Evolutionary conservation across 2,888 invertebrate genomes (phyloP), one percentile per base, ranked within the genome.

Genomic region (Resseliella maxima): DNA sequence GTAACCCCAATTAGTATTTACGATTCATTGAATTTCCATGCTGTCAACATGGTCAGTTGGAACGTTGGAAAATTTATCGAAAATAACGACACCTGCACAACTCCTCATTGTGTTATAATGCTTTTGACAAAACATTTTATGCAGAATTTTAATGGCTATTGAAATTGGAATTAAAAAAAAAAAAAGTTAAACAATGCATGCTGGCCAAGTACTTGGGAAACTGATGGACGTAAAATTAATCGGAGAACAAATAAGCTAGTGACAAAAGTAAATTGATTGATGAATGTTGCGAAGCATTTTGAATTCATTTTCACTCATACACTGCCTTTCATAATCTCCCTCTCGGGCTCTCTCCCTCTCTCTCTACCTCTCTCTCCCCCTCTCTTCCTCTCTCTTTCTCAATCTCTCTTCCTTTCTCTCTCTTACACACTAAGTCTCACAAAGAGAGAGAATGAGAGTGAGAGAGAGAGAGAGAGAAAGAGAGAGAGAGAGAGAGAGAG

Each of bases 181-280:
- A 27, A 59, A 59, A 12, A 10, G 31, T 31, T 8, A 72, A 72
- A 31, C 31, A 72, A 15, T 72, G 18, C 1, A 31, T 31, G 31
- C 2, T 18, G 35, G 59, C 1, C 1, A 27, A 27, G 3, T 3
- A 27, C 3, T 24, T 2, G 3, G n/a, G 3, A 12, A 35, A n/a
- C 18, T 3, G 10, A 2, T 72, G 31, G 31, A 18, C 31, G 31
- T 72, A 31, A 31, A n/a, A 72, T 31, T 72, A 72, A 31, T 72
- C 72, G 31, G 31, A 72, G 31, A 31, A 72, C 31, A 72, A 72
- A 72, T 72, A 72, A 31, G 31, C 72, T 35, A 72, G 31, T 72
- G 31, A 72, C 72, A 72, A 31, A n/a, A 72, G 15, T 72, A 72
- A 72, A 72, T 72, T 72, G 31, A 72, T 72, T 72, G 72, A 31